phyloP scores from a whole-genome alignment of 2,888 invertebrate genomes.

The Mystacides longicornis region DNA sequence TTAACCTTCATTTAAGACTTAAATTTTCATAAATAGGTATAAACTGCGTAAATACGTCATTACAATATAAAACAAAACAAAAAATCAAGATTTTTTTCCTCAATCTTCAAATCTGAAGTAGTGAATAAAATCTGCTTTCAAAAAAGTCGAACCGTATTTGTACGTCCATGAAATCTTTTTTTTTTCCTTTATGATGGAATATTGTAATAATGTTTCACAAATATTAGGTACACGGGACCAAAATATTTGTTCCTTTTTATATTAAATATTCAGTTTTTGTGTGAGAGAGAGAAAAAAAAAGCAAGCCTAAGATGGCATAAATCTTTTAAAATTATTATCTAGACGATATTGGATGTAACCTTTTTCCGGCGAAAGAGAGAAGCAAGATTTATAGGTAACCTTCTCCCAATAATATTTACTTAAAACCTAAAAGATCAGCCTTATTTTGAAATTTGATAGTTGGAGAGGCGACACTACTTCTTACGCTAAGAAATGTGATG shows the following conservation, averaged over 20 bases:
- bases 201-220: not conserved
- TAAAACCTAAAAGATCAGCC: not conserved
- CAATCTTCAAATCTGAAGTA: too few relatives aligned
- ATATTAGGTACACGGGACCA: not conserved
- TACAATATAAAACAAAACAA: too few relatives aligned
- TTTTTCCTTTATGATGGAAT: not conserved
- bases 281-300: too few relatives aligned
- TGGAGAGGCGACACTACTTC: too few relatives aligned
- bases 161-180: too few relatives aligned
- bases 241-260: not conserved
- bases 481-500: too few relatives aligned
- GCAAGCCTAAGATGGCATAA: not conserved
- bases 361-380: not conserved
- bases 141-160: too few relatives aligned
- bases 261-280: not conserved
- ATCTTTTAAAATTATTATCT: slow-evolving; percentile 2
- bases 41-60: too few relatives aligned
- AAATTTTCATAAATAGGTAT: too few relatives aligned
- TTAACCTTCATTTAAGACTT: too few relatives aligned
- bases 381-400: slow-evolving; percentile 1
- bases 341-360: slow-evolving; percentile 1
- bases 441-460: not conserved
- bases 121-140: too few relatives aligned
- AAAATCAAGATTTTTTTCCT: too few relatives aligned
- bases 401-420: not conserved